Base-by-base conservation (phyloP, 35 echinoderm and acorn worm species). In the Apostichopus parvimensis region DNA sequence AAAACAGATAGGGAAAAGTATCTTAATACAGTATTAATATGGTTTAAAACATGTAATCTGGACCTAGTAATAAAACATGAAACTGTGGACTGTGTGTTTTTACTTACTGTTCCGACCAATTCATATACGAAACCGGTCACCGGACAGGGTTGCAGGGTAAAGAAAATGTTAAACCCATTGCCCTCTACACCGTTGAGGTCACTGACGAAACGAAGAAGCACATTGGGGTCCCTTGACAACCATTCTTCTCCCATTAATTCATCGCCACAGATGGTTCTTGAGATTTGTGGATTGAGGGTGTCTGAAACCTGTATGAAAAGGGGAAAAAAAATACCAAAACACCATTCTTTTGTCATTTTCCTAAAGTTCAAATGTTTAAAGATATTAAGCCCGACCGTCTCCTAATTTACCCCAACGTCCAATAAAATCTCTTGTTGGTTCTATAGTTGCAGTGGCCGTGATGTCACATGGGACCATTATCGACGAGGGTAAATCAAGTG, bases 161-260 rank as follows among this genome's bases (percentile, higher is more conserved):
- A 52, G 17, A 88, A 88, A 6, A 88, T 75, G 13, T 28, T 88
- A 14, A 88, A 88, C 21, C 86, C 86, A 13, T 53, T 21, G 6
- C 61, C 86, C 26, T 88, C 86, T 65, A 88, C 15, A 14, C 86
- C 86, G 15, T 88, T 88, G 62, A 72, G 61, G 64, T 88, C 62
- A 72, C 86, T 88, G 61, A 17, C 12, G 21, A 88, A 88, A 4
- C 4, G 15, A 22, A 88, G 5, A 14, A 66, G 1, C 6, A 88
- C 21, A 11, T 66, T 52, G 8, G 57, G 57, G 15, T 4, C 18
- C n/a, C 86, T 68, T 14, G 86, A 88, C 1, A 72, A 13, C 61
- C 60, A 72, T 72, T 88, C 86, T 1, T 9, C 60, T 73, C 68
- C 86, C 24, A 23, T 4, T 9, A 88, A 18, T 62, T 88, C 86